These are phyloP conservation scores for Pteromalus puparum DNA, from an alignment of 1,140 invertebrate genomes.

Conservation along the genomic window DNA sequence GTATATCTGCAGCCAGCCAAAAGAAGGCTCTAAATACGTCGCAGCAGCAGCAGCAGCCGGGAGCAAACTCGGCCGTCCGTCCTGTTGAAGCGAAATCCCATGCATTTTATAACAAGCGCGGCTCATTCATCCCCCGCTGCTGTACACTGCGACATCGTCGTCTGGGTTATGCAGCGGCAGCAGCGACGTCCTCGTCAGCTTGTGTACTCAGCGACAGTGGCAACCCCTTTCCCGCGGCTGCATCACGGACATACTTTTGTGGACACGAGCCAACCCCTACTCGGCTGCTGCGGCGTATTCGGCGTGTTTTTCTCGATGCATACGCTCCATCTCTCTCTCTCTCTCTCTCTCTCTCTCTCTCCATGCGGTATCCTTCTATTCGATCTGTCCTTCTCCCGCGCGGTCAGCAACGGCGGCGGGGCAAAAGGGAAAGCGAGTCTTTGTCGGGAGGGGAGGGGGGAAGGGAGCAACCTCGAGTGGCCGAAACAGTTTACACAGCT, in stretches of 20 bases:
- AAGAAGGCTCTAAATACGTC: constrained; percentile 62
- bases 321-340: background rate
- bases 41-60: constrained; percentile 35
- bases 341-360: background rate
- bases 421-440: background rate
- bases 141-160: constrained; percentile 56
- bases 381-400: constrained; percentile 11
- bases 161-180: background rate
- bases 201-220: constrained; percentile 60
- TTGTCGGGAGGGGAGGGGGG: background rate
- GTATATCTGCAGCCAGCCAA: background rate
- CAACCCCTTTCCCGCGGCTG: constrained; percentile 51
- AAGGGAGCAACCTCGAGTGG: background rate
- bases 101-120: constrained; percentile 72
- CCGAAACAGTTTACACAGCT: constrained; percentile 66
- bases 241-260: constrained; percentile 60
- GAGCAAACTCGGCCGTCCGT: constrained; percentile 60
- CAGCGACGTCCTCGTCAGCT: constrained; percentile 15
- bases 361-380: constrained; percentile 24
- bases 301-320: constrained; percentile 17
- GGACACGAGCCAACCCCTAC: constrained; percentile 57
- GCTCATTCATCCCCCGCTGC: constrained; percentile 64
- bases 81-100: constrained; percentile 70
- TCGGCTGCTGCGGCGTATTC: constrained; percentile 51
- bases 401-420: background rate